These are phyloP conservation scores for Gymnoscelis rufifasciata DNA, from an alignment of 2,888 invertebrate species.

Conservation along the genomic window DNA sequence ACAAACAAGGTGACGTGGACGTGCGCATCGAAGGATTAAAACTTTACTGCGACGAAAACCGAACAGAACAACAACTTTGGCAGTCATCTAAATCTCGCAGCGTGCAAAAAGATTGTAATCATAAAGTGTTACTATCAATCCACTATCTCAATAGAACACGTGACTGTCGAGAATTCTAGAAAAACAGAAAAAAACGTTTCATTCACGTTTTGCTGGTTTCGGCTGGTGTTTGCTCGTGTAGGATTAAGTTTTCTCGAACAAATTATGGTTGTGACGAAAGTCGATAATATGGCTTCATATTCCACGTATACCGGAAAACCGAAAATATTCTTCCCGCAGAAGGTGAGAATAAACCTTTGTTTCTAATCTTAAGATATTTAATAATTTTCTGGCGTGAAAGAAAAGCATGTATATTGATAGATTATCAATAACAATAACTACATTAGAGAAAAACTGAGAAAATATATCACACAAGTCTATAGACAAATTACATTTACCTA, in stretches of 20 bases:
- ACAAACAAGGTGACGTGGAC: conserved; percentile 66
- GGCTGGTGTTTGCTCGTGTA: conserved; percentile 56
- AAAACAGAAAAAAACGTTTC: conserved; percentile 45
- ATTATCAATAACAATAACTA: too few relatives aligned
- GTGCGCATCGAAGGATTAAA: conserved; percentile 63
- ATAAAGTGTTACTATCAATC: conserved; percentile 52
- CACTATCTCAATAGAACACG: conserved; percentile 49
- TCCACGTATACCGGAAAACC: conserved; percentile 75
- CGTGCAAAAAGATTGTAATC: conserved; percentile 47
- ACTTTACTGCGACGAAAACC: conserved; percentile 68
- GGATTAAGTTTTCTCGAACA: conserved; percentile 56
- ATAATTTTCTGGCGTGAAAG: too few relatives aligned
- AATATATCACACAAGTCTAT: too few relatives aligned
- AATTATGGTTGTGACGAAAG: conserved; percentile 76
- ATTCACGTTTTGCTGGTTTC: conserved; percentile 44
- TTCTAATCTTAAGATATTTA: too few relatives aligned
- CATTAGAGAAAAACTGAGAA: too few relatives aligned
- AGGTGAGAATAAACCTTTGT: conserved; percentile 57
- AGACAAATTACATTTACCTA: too few relatives aligned
- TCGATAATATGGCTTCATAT: conserved; percentile 76
- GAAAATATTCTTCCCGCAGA: conserved; percentile 75
- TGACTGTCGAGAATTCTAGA: conserved; percentile 71
- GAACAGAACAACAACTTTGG: conserved; percentile 61
- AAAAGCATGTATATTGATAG: not conserved
- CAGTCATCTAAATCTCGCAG: conserved; percentile 49